Conservation (phyloP, 1,140 invertebrate genomes). For the Drosophila punjabiensis region DNA sequence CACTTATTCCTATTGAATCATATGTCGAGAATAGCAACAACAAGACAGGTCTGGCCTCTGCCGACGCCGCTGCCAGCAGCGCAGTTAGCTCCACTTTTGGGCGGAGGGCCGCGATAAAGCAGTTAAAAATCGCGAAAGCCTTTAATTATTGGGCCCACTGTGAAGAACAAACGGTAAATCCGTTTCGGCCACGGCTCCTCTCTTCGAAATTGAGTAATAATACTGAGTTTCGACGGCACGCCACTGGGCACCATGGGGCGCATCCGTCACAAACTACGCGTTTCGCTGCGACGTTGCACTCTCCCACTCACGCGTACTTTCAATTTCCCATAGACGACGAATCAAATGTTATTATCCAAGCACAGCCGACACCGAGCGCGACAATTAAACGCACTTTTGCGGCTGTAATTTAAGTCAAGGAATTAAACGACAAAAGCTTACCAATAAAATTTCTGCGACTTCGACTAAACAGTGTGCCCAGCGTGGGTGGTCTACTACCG, state of each 20-base stretch:
- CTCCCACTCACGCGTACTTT: slow-evolving; percentile 26
- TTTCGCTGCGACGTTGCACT: slow-evolving; percentile 32
- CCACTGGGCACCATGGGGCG: slow-evolving; percentile 1
- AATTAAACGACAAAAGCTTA: slow-evolving; percentile 59
- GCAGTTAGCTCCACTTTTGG: slow-evolving; percentile 46
- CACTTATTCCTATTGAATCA: slow-evolving; percentile 83
- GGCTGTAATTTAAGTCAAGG: background rate
- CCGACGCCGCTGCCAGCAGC: slow-evolving; percentile 47
- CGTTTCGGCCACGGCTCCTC: background rate
- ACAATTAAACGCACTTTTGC: slow-evolving; percentile 1
- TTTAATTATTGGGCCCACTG: background rate
- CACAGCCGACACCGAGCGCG: background rate
- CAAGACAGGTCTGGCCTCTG: slow-evolving; percentile 55
- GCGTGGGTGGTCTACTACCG: background rate
- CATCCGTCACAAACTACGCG: slow-evolving; percentile 24
- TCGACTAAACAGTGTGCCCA: slow-evolving; percentile 31
- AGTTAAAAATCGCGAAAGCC: slow-evolving; percentile 1
- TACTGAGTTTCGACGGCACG: slow-evolving; percentile 5
- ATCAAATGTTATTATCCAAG: background rate
- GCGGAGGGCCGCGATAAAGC: slow-evolving; percentile 35
- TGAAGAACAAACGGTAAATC: slow-evolving; percentile 1
- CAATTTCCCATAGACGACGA: slow-evolving; percentile 6
- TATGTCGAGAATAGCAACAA: slow-evolving; percentile 85
- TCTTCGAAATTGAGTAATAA: slow-evolving; percentile 18
- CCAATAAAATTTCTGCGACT: slow-evolving; percentile 73